Base-by-base conservation (phyloP, 2,888 invertebrate genomes). In the Saturnia pavonia region DNA sequence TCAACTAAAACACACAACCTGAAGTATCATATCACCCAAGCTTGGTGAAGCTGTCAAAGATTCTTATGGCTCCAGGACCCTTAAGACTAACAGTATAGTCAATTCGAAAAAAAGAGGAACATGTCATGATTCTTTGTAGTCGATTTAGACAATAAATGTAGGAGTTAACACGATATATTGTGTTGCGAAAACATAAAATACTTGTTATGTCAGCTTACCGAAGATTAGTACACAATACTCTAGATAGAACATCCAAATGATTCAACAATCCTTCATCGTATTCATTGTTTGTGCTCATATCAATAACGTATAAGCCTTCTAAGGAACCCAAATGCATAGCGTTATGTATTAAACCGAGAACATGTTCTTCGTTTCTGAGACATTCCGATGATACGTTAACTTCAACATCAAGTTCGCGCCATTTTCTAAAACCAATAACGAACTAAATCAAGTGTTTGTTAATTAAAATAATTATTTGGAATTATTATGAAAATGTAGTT, bases 221-320 rank as follows among this genome's bases (percentile, higher is more conserved):
- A 54, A 87, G 67, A 12, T 76, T 67, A 2, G 79, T 78, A 68
- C 83, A 82, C 3, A 80, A 40, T 75, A 79, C 81, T 73, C 81
- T 82, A 4, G 84, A 76, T 7, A 71, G 72, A 25, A 69, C 34
- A 75, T 87, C 85, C 12, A 87, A 70, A 45, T 74, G 70, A 63
- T 68, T 68, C 2, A 85, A 71, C 0, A 80, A 42, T 16, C 72
- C 70, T 48, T 78, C 73, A n/a, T 75, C 70, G 3, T 72, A 67
- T 0, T 70, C 74, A 19, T 71, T 68, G n/a, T 73, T 67, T 40
- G 42, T 45, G 12, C 72, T 71, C 19, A 75, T 75, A 25, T 74
- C 71, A 8, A 77, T 69, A 0, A 79, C 67, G 72, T 79, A 83
- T 54, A 87, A 77, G 8, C 85, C 81, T 73, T 83, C 82, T 6